These are phyloP conservation scores for Agrotis clavis DNA, from an alignment of 2,888 invertebrate species.

Conservation along the genomic window DNA sequence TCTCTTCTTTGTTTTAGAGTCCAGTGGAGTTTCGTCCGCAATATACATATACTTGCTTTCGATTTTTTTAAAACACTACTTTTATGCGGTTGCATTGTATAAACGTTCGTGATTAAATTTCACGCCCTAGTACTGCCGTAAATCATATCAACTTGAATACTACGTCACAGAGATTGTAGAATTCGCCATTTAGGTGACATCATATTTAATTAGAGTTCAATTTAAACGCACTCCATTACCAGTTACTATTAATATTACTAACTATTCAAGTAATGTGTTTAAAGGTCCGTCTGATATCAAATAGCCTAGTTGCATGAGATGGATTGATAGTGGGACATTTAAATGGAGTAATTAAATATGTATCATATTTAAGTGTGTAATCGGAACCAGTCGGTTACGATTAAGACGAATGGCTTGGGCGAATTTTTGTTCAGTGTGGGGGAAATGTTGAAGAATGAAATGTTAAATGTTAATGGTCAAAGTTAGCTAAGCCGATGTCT, in stretches of 20 bases:
- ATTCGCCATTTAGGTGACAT: conserved; percentile 44
- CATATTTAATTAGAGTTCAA: conserved; percentile 42
- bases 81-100: neutral
- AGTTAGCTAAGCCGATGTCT: neutral
- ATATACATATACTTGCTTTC: neutral
- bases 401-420: conserved; percentile 35
- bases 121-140: neutral
- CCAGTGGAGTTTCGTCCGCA: neutral
- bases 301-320: conserved; percentile 62
- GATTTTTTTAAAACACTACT: neutral
- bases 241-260: conserved; percentile 24
- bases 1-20: too few species aligned
- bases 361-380: conserved; percentile 60
- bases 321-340: conserved; percentile 54
- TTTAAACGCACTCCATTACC: conserved; percentile 29
- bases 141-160: conserved; percentile 6
- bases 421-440: conserved; percentile 14
- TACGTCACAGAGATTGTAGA: conserved; percentile 27
- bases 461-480: neutral
- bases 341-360: conserved; percentile 61
- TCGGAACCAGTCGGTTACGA: conserved; percentile 47
- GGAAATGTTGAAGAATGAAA: neutral
- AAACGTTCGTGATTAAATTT: neutral
- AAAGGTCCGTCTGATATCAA: conserved; percentile 59
- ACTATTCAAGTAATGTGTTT: conserved; percentile 40